Evolutionary conservation across 2,888 invertebrate species (phyloP), one percentile per base, ranked within the genome.

Genomic region (Epinotia bilunana): DNA sequence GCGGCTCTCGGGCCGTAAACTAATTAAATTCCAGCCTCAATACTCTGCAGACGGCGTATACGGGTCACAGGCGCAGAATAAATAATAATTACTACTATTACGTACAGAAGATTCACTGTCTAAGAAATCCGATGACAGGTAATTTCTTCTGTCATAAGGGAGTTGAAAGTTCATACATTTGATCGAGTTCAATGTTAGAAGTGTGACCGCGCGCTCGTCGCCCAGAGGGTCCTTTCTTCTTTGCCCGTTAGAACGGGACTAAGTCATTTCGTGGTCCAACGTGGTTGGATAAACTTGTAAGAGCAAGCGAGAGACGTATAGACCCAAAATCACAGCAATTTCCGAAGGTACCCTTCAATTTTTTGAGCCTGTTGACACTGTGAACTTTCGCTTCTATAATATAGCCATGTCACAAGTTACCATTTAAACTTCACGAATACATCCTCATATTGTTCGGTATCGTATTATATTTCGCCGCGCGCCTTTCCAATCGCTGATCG

Each of bases 1-100:
- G 77, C 77, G 33, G 70, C 70, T 72, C 79, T 78, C 78, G 78
- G 77, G 78, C 60, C 16, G 39, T 71, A 62, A 58, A 64, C 46
- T 72, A 72, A 72, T 72, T 63, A 57, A 58, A 72, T 64, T 72
- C 53, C 53, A 67, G 28, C 53, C 55, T 67, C 53, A 55, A 67
- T 67, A 33, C 43, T 16, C 58, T 4, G 43, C 62, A 62, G 43
- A 18, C 6, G 33, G 33, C 16, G 7, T n/a, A 23, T 18, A 39
- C 57, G 20, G 57, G 53, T 53, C 53, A 53, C 53, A n/a, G 16
- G 49, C 49, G 9, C 9, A 16, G 49, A 16, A 49, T 46, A 46
- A 46, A 13, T 49, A 49, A 49, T 49, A 0, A 28, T 28, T 16
- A 12, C 13, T 0, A 49, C 3, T 49, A 49, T 16, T 16, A 16